Evolutionary conservation across 2,888 invertebrate genomes (phyloP), one percentile per base, ranked within the genome.

Genomic region (Sinentomon sp.): DNA sequence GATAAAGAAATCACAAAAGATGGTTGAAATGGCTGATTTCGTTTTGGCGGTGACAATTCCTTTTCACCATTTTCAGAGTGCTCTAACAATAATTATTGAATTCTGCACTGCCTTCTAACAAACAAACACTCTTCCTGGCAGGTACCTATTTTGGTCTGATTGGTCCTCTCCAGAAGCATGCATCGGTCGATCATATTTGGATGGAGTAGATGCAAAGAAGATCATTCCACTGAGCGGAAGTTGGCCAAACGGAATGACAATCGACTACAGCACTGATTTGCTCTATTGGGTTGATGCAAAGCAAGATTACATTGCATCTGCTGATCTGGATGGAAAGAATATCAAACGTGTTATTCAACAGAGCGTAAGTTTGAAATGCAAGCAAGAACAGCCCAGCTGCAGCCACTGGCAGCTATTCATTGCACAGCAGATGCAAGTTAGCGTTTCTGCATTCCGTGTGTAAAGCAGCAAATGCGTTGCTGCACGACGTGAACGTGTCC

Each of bases 281-380:
- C 67, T 85, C 32, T 85, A 76, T 49, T 82, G 78, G 76, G 78
- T 77, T 0, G 82, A 83, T 47, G 82, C 78, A 0, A 63, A 65
- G 46, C 63, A 68, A 41, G 75, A 82, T 52, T 73, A 72, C 47
- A 76, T 83, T 31, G 73, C 69, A 1, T 72, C 72, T 21, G 62
- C 71, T 0, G 68, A 74, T 50, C 54, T 75, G 26, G 61, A 75
- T 43, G 78, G 78, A 0, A 56, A 57, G 24, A 49, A 56, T 35
- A 67, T 76, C 43, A 64, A 62, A 39, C 66, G 66, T 44, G 63
- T 78, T 6, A 52, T 72, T 9, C 55, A 61, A 38, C 61, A 67
- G 35, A 63, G 65, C 35, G 50, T 50, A 36, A 42, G 46, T 30
- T 31, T 16, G 19, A 12, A 3, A 14, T 35, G 18, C 7, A 27